Conservation (phyloP, 2,113 vertebrate species). For the Eonycteris spelaea region DNA sequence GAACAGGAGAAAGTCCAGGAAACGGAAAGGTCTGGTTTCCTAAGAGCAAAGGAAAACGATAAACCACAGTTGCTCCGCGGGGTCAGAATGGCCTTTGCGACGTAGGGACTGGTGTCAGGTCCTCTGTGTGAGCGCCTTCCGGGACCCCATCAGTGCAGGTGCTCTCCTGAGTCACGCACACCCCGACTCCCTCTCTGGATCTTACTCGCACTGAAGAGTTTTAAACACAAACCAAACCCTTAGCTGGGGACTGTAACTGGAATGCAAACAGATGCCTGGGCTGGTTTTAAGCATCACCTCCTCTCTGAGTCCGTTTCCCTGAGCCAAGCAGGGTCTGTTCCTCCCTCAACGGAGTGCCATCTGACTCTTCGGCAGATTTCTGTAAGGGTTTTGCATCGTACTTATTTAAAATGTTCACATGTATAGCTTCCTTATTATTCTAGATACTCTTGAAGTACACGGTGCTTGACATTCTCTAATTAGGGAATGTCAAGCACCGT, state of each 20-base stretch:
- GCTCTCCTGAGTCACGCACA: accelerated
- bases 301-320: neutral
- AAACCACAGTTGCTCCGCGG: neutral
- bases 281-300: accelerated
- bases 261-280: neutral
- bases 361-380: neutral
- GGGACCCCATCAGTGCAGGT: accelerated
- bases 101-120: accelerated
- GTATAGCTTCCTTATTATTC: neutral
- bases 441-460: neutral
- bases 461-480: too few relatives aligned
- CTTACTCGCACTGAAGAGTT: too few relatives aligned
- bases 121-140: too few relatives aligned
- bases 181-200: accelerated
- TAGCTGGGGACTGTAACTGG: accelerated
- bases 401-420: neutral
- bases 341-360: neutral
- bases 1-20: neutral
- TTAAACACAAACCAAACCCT: neutral
- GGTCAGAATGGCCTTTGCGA: neutral
- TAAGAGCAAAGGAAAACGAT: neutral
- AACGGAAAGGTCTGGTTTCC: neutral
- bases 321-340: neutral
- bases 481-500: neutral
- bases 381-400: neutral